phyloP scores from a whole-genome alignment of 2,797 vertebrate genomes.

The Poeciliopsis paucimaculata region DNA sequence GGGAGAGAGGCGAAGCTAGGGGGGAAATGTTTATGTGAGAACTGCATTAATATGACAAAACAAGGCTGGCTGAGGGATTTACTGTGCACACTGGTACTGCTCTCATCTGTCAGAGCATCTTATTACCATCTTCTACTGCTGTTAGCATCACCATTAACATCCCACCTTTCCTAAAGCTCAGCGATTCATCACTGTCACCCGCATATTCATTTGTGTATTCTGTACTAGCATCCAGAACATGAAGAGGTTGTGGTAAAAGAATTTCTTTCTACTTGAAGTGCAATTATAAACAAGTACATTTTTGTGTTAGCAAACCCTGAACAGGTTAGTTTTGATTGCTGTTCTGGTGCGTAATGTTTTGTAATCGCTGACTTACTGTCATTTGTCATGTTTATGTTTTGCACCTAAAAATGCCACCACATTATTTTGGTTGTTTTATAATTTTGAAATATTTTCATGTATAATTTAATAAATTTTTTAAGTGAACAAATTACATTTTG shows the following conservation, averaged over 20 bases:
- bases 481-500: too few relatives aligned
- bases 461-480: too few relatives aligned
- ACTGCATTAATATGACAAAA: constrained; percentile 75
- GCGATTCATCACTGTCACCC: constrained; percentile 33
- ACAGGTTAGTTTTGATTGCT: neutral
- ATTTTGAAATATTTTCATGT: too few relatives aligned
- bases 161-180: constrained; percentile 15
- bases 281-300: neutral
- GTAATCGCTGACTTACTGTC: neutral
- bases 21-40: constrained; percentile 63
- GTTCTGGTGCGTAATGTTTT: neutral
- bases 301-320: neutral
- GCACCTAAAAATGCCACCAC: too few relatives aligned
- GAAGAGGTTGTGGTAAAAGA: neutral
- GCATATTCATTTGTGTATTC: constrained; percentile 17
- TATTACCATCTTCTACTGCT: constrained; percentile 36
- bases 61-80: constrained; percentile 70
- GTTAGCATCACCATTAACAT: constrained; percentile 50
- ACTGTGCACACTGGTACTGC: constrained; percentile 36
- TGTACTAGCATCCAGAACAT: neutral
- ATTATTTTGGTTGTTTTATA: too few relatives aligned
- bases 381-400: neutral
- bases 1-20: constrained; percentile 37
- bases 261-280: neutral
- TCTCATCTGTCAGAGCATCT: constrained; percentile 55